Conservation (phyloP, 1,140 invertebrate genomes). For the Bombus confusus region DNA sequence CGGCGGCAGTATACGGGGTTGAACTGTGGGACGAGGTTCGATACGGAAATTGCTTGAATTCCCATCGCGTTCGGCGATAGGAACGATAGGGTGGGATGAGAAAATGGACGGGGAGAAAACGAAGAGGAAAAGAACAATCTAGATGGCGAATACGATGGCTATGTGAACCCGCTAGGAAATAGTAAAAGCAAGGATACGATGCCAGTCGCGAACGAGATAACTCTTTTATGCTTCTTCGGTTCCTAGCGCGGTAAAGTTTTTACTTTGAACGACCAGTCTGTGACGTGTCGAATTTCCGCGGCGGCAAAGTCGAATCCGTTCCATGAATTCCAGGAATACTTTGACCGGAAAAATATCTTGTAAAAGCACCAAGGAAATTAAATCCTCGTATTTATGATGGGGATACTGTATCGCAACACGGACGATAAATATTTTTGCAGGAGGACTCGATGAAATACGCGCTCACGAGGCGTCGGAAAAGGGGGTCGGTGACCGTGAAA, state of each 20-base stretch:
- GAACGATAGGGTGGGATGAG: background rate
- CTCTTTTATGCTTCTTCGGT: constrained; percentile 68
- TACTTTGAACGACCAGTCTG: constrained; percentile 54
- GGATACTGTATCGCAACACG: background rate
- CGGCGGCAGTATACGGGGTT: constrained; percentile 4
- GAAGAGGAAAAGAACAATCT: constrained; percentile 15
- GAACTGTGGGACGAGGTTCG: background rate
- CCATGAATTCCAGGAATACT: background rate
- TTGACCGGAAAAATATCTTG: no score
- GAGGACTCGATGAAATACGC: background rate
- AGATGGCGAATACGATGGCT: constrained; percentile 53
- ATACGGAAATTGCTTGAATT: constrained; percentile 46
- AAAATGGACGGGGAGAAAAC: background rate
- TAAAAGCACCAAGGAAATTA: background rate
- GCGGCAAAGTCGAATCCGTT: background rate
- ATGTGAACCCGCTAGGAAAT: constrained; percentile 64
- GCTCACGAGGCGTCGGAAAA: no score
- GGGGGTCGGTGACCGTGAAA: constrained; percentile 70
- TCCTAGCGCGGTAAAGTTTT: constrained; percentile 62
- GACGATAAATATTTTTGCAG: background rate
- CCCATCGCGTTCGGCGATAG: constrained; percentile 3
- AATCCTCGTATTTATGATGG: background rate
- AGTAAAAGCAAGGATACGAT: constrained; percentile 62
- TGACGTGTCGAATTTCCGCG: constrained; percentile 14
- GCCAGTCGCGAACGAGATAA: constrained; percentile 66